Evolutionary conservation across 2,113 vertebrate genomes (phyloP).

Genomic region (Pampusana beccarii): DNA sequence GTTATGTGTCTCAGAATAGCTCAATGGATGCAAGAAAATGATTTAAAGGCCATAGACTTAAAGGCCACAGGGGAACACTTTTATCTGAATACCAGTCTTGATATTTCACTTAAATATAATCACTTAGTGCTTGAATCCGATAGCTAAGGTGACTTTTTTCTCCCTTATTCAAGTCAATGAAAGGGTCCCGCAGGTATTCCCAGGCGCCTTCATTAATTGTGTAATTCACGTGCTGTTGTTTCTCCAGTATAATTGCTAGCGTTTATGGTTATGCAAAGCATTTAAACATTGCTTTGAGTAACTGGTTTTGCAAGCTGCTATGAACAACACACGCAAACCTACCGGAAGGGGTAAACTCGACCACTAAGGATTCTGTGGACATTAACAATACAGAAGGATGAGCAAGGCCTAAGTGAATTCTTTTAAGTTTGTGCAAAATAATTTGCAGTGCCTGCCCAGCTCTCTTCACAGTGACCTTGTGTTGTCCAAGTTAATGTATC

Average conservation of each 20-base stretch:
- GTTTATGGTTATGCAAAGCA: neutral
- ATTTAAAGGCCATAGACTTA: conserved; percentile 37
- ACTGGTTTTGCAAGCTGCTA: neutral
- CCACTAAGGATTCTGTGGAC: neutral
- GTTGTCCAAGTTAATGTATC: neutral
- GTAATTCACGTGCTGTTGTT: neutral
- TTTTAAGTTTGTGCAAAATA: neutral
- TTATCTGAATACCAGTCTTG: conserved; percentile 27
- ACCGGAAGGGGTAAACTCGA: neutral
- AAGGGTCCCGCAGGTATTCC: neutral
- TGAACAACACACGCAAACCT: neutral
- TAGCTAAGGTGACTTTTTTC: conserved; percentile 56
- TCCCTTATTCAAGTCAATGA: neutral
- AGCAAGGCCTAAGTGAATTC: neutral
- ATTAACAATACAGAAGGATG: neutral
- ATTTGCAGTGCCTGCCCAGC: neutral
- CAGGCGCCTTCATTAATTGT: neutral
- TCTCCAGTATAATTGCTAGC: neutral
- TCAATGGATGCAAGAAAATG: neutral
- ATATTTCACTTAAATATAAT: conserved; percentile 50
- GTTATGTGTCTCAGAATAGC: neutral
- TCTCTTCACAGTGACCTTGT: neutral
- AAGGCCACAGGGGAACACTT: conserved; percentile 18
- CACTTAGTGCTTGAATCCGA: neutral
- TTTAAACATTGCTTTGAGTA: neutral